Base-by-base conservation (phyloP, 2,888 invertebrate species). In the Sphaerophoria rueppellii region DNA sequence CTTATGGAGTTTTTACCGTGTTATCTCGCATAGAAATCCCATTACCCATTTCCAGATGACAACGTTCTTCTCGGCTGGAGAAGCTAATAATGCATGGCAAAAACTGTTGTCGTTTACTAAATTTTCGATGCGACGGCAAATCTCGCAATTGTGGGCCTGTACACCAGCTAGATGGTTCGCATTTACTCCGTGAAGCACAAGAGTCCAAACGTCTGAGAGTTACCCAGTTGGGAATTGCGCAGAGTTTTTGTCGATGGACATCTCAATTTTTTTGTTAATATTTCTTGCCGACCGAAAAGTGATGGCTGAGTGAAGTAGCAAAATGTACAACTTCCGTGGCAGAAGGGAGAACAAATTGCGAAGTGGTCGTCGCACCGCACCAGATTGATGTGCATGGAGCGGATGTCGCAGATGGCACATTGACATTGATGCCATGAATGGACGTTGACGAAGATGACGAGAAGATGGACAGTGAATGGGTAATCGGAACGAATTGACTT, bases 391-490 rank as follows among this genome's bases (percentile, higher is more conserved):
- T 69, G 69, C 78, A 24, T 24, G 34, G 69, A 48, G 43, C 35
- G 55, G 57, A 61, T 73, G 57, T 63, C 50, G 57, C 46, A 76
- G 67, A 63, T 85, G 81, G 76, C 72, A 52, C 63, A 70, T 76
- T 81, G 76, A 77, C 85, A 81, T 76, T 77, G 81, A 85, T 77
- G 81, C 69, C 63, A 81, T 85, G 81, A 85, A 80, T 85, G 85
- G 70, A 73, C 60, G 60, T 16, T 37, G 69, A 70, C 32, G 34
- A 54, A 9, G 34, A 32, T 6, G 32, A 46, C 6, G 43, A 48
- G 16, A 50, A 34, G 14, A 14, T 52, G 50, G 46, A 52, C 37
- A 40, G 58, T 52, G 35, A 52, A 48, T 72, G n/a, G 52, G 6
- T 58, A 70, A 70, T 70, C n/a, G 57, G 43, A 73, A 52, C 43